Conservation (phyloP, 1,140 invertebrate species). For the Papilio polyxenes region DNA sequence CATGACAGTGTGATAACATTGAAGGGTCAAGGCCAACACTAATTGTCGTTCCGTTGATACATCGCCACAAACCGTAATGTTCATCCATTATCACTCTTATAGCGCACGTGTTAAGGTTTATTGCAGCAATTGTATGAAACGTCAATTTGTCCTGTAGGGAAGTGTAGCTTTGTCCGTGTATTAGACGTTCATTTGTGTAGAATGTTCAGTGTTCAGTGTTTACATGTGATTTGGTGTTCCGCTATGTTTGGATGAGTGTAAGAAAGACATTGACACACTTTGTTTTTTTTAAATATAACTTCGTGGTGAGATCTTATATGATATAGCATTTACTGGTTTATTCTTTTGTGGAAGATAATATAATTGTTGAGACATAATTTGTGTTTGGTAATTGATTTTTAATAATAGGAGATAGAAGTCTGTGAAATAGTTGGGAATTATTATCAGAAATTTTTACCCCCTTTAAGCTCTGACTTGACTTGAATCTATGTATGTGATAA, state of each 20-base stretch:
- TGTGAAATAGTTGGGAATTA: too few species aligned
- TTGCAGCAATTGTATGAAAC: not conserved
- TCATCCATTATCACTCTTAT: not conserved
- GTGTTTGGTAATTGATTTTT: too few species aligned
- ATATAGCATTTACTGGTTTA: too few species aligned
- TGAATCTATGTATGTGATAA: not conserved
- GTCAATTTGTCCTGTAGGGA: not conserved
- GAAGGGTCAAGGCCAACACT: not conserved
- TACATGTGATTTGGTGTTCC: not conserved
- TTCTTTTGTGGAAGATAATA: too few species aligned
- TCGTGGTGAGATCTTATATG: not conserved
- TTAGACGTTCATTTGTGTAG: not conserved
- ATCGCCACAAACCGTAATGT: slow-evolving; percentile 1
- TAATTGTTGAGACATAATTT: too few species aligned
- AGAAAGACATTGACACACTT: not conserved
- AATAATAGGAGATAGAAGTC: too few species aligned
- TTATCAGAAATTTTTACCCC: too few species aligned
- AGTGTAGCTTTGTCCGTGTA: not conserved
- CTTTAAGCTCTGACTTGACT: too few species aligned
- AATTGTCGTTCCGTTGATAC: not conserved
- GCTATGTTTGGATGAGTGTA: not conserved
- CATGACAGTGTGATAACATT: not conserved
- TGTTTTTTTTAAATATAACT: not conserved
- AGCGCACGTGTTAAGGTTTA: not conserved
- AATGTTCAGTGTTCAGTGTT: not conserved